A percentile compares a stretch with the other conserved stretches of the same genome.
Conservation (phyloP, 37 sponge, comb jelly and placozoan species). For the Geodia barretti region DNA sequence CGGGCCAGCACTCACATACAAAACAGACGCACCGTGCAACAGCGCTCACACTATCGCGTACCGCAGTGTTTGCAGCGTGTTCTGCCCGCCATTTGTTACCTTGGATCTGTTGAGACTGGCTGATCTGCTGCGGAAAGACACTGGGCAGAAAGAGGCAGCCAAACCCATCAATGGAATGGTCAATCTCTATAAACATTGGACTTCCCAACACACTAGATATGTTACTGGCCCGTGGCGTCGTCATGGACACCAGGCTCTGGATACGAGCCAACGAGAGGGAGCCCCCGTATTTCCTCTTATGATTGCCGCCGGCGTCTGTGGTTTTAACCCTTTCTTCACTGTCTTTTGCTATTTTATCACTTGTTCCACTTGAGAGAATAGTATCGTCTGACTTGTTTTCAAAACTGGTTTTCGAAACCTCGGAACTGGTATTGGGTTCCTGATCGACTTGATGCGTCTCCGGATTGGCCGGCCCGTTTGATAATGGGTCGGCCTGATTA, state of each 20-base stretch:
- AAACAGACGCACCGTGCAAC: too few relatives aligned
- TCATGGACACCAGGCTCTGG: slow-evolving; percentile 91
- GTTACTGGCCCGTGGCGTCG: slow-evolving; percentile 76
- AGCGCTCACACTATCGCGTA: too few relatives aligned
- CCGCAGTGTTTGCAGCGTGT: too few relatives aligned
- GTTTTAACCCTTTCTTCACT: too few relatives aligned
- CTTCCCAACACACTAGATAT: slow-evolving; percentile 5
- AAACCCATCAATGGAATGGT: slow-evolving; percentile 83
- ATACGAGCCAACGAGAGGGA: slow-evolving; percentile 76
- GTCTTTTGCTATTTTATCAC: not conserved
- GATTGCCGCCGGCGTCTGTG: not conserved
- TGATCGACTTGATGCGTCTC: not conserved
- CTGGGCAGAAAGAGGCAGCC: slow-evolving; percentile 84
- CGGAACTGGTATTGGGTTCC: too few relatives aligned
- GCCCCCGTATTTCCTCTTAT: slow-evolving; percentile 27
- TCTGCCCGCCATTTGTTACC: too few relatives aligned
- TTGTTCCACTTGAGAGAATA: too few relatives aligned
- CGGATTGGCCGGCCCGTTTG: not conserved
- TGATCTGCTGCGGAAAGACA: slow-evolving; percentile 65
- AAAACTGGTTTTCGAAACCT: too few relatives aligned
- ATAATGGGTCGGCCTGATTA: not conserved
- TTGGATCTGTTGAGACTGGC: not conserved
- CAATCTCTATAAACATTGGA: slow-evolving; percentile 87
- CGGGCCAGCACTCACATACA: too few relatives aligned
- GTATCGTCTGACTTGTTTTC: too few relatives aligned